Evolutionary conservation across 2,888 invertebrate species (phyloP).

Genomic region (Andrena bicolor): DNA sequence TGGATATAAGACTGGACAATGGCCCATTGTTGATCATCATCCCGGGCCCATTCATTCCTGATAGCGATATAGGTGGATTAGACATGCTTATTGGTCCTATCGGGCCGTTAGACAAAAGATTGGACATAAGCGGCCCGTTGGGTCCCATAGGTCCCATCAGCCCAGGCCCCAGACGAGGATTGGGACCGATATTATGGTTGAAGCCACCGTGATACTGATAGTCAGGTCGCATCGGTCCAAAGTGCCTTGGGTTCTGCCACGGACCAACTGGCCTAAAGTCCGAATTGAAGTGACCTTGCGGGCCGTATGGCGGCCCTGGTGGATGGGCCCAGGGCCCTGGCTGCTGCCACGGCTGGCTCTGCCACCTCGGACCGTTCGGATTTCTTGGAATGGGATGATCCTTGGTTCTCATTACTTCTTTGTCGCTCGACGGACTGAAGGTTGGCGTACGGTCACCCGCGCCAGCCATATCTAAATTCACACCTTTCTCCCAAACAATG

Average conservation of each 20-base stretch:
- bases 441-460: constrained; percentile 69
- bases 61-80: constrained; percentile 69
- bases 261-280: constrained; percentile 81
- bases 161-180: constrained; percentile 76
- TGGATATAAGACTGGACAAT: constrained; percentile 64
- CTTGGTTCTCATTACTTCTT: constrained; percentile 82
- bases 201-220: constrained; percentile 80
- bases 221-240: constrained; percentile 82
- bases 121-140: constrained; percentile 76
- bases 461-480: constrained; percentile 70
- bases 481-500: constrained; percentile 80
- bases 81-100: constrained; percentile 74
- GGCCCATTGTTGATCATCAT: constrained; percentile 77
- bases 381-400: constrained; percentile 82
- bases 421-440: constrained; percentile 81
- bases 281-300: constrained; percentile 76
- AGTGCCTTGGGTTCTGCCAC: constrained; percentile 82
- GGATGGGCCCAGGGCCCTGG: constrained; percentile 81
- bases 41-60: constrained; percentile 75
- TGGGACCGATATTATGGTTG: constrained; percentile 77
- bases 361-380: constrained; percentile 79
- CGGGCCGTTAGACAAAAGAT: constrained; percentile 74
- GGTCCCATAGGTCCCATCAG: constrained; percentile 79
- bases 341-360: constrained; percentile 80
- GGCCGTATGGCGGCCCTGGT: constrained; percentile 76